Evolutionary conservation across 2,113 vertebrate species (phyloP).

Genomic region (Oophaga pumilio): DNA sequence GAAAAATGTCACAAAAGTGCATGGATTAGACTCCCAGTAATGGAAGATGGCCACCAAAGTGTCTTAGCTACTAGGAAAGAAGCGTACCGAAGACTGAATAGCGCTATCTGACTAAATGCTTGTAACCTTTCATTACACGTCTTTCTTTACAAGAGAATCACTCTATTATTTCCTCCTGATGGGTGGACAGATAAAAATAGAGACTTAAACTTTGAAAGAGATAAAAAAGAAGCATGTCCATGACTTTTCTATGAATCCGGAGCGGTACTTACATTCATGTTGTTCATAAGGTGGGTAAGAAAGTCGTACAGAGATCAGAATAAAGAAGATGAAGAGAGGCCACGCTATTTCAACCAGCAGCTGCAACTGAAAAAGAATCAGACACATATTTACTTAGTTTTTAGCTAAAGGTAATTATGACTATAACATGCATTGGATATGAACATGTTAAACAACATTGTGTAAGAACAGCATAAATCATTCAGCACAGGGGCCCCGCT

Average conservation of each 20-base stretch:
- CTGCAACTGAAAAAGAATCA: slow-evolving; percentile 80
- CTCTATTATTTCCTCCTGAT: too few relatives aligned
- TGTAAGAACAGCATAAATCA: slow-evolving; percentile 20
- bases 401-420: background rate
- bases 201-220: background rate
- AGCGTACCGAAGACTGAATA: too few relatives aligned
- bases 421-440: background rate
- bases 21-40: background rate
- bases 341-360: slow-evolving; percentile 90
- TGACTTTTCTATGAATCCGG: background rate
- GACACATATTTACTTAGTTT: background rate
- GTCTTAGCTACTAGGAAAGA: background rate
- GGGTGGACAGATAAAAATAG: too few relatives aligned
- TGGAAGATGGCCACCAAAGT: background rate
- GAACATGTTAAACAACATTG: slow-evolving; percentile 7
- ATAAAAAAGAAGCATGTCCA: background rate
- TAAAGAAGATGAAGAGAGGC: slow-evolving; percentile 98
- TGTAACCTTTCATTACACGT: too few relatives aligned
- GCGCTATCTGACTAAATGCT: too few relatives aligned
- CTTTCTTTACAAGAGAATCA: too few relatives aligned
- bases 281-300: slow-evolving; percentile 95
- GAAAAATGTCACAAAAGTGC: too few relatives aligned
- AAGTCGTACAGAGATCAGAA: slow-evolving; percentile 89
- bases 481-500: slow-evolving; percentile 31
- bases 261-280: slow-evolving; percentile 91